Conservation (phyloP, 2,888 invertebrate species). For the Diarsia rubi region DNA sequence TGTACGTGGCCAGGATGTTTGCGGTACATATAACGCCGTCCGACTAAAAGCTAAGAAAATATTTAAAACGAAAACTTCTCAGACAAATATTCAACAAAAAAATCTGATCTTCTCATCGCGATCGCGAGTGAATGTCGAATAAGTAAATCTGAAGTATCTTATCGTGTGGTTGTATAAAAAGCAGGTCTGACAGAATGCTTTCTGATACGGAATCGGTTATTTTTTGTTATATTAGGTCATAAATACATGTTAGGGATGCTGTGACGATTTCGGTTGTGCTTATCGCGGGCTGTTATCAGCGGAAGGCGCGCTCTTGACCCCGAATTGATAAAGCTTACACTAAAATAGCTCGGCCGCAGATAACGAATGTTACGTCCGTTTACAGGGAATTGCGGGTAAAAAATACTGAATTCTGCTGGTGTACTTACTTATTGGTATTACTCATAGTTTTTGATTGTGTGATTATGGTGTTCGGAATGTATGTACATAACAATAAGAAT, state of each 20-base stretch:
- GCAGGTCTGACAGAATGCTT: constrained; percentile 70
- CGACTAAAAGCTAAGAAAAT: constrained; percentile 86
- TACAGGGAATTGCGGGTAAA: constrained; percentile 38
- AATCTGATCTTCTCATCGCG: constrained; percentile 71
- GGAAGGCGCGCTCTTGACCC: constrained; percentile 90
- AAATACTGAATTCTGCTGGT: constrained; percentile 25
- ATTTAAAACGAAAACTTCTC: constrained; percentile 79
- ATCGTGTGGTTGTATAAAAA: constrained; percentile 78
- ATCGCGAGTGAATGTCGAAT: constrained; percentile 69
- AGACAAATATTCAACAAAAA: constrained; percentile 76
- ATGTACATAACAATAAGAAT: background rate
- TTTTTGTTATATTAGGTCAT: constrained; percentile 73
- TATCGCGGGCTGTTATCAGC: constrained; percentile 80
- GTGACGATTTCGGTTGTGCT: constrained; percentile 75
- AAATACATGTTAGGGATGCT: constrained; percentile 84
- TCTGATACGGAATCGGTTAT: constrained; percentile 69
- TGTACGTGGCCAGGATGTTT: constrained; percentile 88
- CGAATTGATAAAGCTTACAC: constrained; percentile 80
- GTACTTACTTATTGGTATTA: constrained; percentile 20
- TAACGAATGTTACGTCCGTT: constrained; percentile 68
- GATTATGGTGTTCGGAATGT: background rate
- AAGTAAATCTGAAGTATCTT: constrained; percentile 70
- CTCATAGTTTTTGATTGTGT: constrained; percentile 19
- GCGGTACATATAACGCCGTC: constrained; percentile 80
- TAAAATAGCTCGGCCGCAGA: constrained; percentile 76